These are phyloP conservation scores for Cantharis rufa DNA, from an alignment of 2,888 invertebrate genomes.

Conservation along the genomic window DNA sequence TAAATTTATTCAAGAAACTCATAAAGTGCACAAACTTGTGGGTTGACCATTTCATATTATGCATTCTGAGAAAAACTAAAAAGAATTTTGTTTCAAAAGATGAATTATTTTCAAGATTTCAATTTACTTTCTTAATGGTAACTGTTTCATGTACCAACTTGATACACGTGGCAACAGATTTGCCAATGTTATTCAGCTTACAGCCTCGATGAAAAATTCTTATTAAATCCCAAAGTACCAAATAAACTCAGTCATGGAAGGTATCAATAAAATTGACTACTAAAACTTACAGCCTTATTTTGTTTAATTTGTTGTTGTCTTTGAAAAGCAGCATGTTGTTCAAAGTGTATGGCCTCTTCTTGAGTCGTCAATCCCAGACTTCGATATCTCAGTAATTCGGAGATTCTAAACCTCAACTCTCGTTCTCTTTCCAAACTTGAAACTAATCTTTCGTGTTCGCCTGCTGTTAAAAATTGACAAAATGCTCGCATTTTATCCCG, in stretches of 20 bases:
- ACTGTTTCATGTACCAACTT: background rate
- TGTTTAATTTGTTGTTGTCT: constrained; percentile 69
- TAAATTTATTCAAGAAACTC: too few relatives aligned
- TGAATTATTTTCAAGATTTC: too few relatives aligned
- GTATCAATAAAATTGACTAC: background rate
- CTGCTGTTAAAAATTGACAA: constrained; percentile 85
- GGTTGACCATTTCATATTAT: too few relatives aligned
- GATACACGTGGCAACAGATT: background rate
- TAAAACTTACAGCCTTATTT: constrained; percentile 63
- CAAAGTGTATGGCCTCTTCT: constrained; percentile 87
- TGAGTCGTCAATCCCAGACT: constrained; percentile 82
- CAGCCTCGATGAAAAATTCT: background rate
- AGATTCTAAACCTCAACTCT: constrained; percentile 79
- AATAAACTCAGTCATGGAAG: constrained; percentile 1
- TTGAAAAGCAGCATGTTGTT: constrained; percentile 72
- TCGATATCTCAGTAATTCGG: constrained; percentile 82
- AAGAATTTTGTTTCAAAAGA: too few relatives aligned
- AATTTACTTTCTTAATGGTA: background rate
- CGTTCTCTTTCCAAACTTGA: constrained; percentile 81
- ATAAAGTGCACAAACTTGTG: too few relatives aligned
- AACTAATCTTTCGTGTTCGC: constrained; percentile 81
- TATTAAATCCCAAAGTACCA: background rate
- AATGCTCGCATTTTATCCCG: constrained; percentile 83
- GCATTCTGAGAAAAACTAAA: too few relatives aligned
- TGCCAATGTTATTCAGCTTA: background rate